A percentile compares a stretch with the other conserved stretches of the same genome.
phyloP scores from a whole-genome alignment of 1,140 invertebrate species.

The Heliconius hewitsoni region DNA sequence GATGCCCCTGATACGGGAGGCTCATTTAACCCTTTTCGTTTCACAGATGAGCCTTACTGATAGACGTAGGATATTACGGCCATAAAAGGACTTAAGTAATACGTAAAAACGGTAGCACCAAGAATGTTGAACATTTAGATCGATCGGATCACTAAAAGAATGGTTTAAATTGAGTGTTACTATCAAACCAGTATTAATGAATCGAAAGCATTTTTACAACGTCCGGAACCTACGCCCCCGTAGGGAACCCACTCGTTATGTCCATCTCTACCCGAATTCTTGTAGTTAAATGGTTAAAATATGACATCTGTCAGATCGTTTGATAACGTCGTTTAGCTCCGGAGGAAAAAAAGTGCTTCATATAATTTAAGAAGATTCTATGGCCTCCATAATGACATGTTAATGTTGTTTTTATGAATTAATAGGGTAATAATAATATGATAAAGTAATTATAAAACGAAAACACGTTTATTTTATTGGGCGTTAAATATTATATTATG shows the following conservation, averaged over 20 bases:
- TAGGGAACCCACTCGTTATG: conserved; percentile 63
- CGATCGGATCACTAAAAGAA: conserved; percentile 23
- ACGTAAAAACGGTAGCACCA: neutral
- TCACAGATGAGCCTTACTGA: conserved; percentile 9
- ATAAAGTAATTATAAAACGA: neutral
- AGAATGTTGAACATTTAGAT: neutral
- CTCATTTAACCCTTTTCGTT: conserved; percentile 12
- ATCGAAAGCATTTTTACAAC: conserved; percentile 51
- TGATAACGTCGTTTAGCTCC: conserved; percentile 35
- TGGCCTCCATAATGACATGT: neutral
- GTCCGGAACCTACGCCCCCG: conserved; percentile 50
- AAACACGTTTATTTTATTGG: neutral
- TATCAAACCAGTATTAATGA: conserved; percentile 49
- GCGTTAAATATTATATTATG: neutral
- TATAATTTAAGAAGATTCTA: conserved; percentile 22
- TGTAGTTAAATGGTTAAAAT: conserved; percentile 62
- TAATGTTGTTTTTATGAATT: neutral
- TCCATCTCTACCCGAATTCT: conserved; percentile 40
- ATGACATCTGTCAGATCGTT: conserved; percentile 56
- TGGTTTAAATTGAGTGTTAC: conserved; percentile 44
- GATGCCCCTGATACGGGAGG: neutral
- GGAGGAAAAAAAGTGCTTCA: conserved; percentile 49
- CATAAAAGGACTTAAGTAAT: neutral
- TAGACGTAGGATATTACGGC: neutral
- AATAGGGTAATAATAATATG: neutral